Base-by-base conservation (phyloP, 2,888 invertebrate species). In the Lycocerus yunnanus region DNA sequence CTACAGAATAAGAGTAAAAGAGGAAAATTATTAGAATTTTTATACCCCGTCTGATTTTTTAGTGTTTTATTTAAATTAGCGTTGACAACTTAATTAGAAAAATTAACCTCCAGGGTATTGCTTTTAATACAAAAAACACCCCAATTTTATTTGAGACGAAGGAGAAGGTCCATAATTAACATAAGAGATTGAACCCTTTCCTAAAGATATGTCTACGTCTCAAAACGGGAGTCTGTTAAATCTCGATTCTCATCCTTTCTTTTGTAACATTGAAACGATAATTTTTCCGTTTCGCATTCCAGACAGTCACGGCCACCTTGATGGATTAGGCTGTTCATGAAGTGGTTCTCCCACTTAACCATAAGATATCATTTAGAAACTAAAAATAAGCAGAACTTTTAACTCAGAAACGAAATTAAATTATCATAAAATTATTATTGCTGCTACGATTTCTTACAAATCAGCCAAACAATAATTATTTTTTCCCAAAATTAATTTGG, bases 261-360 rank as follows among this genome's bases (percentile, higher is more conserved):
- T 84, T 84, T 82, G 81, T 83, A 83, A 80, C 82, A 84, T 83
- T 83, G 82, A 83, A 83, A 84, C 83, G 83, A 84, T 83, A 84
- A 84, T 84, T 83, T 79, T 80, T 80, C 79, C 61, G 18, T 77
- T 78, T 79, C 77, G 77, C 76, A 81, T 81, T 78, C 80, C 77
- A 79, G 80, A 79, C 80, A 75, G 79, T 73, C 73, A 60, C 66
- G 66, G 73, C 72, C 71, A 72, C 72, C 78, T 76, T 78, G 78
- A 78, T 78, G 78, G 72, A 78, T 78, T 71, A 63, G 75, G 71
- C 59, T 77, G 78, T 75, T 72, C 72, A 68, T 71, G 73, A 77
- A 75, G 78, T 73, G 71, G 76, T 68, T 70, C 74, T 74, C 68
- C 65, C 27, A 59, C 58, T 74, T 65, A 74, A 68, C 61, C 61